Evolutionary conservation across 2,888 invertebrate genomes (phyloP).

Genomic region (Caenorhabditis becei): DNA sequence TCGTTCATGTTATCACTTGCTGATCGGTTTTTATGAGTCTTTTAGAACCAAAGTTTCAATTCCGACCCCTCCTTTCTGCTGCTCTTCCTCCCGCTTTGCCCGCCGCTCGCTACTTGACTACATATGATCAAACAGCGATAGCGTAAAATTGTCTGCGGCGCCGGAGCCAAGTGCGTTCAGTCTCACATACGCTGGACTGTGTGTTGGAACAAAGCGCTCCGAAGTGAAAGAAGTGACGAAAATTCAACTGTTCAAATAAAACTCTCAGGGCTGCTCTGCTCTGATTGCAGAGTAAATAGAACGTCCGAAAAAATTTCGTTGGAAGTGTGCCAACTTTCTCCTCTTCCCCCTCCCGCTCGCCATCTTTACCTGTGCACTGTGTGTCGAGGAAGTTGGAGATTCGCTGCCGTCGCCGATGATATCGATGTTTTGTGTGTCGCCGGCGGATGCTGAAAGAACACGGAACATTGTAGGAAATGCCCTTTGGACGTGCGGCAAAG

Average conservation of each 20-base stretch:
- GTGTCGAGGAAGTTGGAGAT: constrained; percentile 78
- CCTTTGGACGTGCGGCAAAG: background rate
- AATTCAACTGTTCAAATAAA: constrained; percentile 60
- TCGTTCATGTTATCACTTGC: constrained; percentile 37
- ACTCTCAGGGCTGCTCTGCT: constrained; percentile 37
- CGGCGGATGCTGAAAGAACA: constrained; percentile 64
- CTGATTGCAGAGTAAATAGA: constrained; percentile 58
- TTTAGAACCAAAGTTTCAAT: constrained; percentile 24
- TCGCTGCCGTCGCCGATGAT: constrained; percentile 78
- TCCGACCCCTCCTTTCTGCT: constrained; percentile 24
- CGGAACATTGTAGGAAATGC: background rate
- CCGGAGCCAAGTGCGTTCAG: constrained; percentile 42
- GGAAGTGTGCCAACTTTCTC: constrained; percentile 53
- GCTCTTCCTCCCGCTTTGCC: constrained; percentile 9
- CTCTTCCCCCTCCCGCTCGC: background rate
- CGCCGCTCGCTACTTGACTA: constrained; percentile 47
- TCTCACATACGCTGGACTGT: constrained; percentile 31
- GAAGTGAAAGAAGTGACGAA: constrained; percentile 51
- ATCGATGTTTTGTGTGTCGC: constrained; percentile 70
- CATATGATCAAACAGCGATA: constrained; percentile 59
- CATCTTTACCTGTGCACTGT: constrained; percentile 74
- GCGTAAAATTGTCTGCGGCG: constrained; percentile 48
- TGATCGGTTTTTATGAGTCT: constrained; percentile 18
- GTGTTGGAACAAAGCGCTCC: constrained; percentile 54
- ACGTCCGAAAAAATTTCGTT: constrained; percentile 55